Evolutionary conservation across 2,888 invertebrate species (phyloP).

Genomic region (Blomia tropicalis): DNA sequence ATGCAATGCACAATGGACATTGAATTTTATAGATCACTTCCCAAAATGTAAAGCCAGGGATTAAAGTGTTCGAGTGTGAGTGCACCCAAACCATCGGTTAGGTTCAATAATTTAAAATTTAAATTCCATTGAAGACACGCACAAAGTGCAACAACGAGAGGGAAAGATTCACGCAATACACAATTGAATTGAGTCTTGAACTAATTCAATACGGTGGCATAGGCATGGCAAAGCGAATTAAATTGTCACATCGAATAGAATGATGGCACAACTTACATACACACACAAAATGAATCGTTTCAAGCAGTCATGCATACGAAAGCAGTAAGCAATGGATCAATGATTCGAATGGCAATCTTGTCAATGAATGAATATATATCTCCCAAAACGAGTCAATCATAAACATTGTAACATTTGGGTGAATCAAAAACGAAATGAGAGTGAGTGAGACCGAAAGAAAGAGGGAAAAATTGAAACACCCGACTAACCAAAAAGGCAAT

Average conservation of each 20-base stretch:
- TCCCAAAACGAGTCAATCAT: neutral
- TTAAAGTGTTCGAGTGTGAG: neutral
- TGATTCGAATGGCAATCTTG: neutral
- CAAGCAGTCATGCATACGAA: slow-evolving; percentile 2
- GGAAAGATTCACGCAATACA: too few species aligned
- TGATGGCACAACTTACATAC: neutral
- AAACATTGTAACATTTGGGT: too few species aligned
- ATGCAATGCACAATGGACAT: neutral
- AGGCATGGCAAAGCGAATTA: neutral
- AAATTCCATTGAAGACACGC: neutral
- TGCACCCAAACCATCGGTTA: neutral
- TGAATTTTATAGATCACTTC: neutral
- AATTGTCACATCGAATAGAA: neutral
- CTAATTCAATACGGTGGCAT: neutral
- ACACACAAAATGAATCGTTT: neutral
- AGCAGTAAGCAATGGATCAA: neutral
- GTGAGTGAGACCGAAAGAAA: too few species aligned
- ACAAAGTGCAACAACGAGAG: too few species aligned
- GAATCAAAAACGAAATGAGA: too few species aligned
- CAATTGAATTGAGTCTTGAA: neutral
- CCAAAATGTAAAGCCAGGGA: neutral
- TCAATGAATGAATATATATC: neutral
- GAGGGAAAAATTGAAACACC: too few species aligned
- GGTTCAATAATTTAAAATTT: neutral
- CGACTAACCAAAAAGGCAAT: too few species aligned